Evolutionary conservation across 2,797 vertebrate species (phyloP), one percentile per base, ranked within the genome.

Genomic region (Tenualosa ilisha): DNA sequence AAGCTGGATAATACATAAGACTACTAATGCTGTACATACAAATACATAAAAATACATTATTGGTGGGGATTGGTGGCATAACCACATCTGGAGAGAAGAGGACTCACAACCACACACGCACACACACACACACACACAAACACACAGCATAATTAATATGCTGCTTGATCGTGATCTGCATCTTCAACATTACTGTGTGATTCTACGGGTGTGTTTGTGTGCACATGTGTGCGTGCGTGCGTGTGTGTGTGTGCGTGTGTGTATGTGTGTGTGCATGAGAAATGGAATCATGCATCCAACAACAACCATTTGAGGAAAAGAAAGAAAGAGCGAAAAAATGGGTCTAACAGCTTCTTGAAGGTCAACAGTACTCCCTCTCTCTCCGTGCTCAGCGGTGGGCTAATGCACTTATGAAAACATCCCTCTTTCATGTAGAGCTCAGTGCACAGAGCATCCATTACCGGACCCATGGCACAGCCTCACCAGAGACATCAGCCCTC

Each of bases 371-470:
- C 65, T 72, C 65, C 59, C 59, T 72, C 8, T 37, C 65, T 72
- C 26, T 72, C 26, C 7, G 31, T 6, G 31, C 65, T 17, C 65
- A 72, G 65, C 65, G 65, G 65, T 72, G 26, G 65, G 8, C 65
- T 72, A 72, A 72, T 72, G 65, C 31, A 72, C 65, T 72, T 37
- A 72, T 17, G 65, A 72, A 72, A 72, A 72, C 65, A 72, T 72
- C 65, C 26, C 13, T 72, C 65, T 72, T 72, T 72, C 65, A 72
- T 72, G 65, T 72, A 13, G 65, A 72, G 12, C 65, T 31, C 65
- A 31, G 31, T 31, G 12, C 65, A 72, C 31, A 72, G 65, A 72
- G 65, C 65, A 72, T 72, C 65, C 65, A 72, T 72, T 72, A 72
- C 26, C 3, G 13, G 65, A 15, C 31, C 65, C 65, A 37, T 4